Base-by-base conservation (phyloP, 2,888 invertebrate species). In the Cataglyphis rosenhaueri region DNA sequence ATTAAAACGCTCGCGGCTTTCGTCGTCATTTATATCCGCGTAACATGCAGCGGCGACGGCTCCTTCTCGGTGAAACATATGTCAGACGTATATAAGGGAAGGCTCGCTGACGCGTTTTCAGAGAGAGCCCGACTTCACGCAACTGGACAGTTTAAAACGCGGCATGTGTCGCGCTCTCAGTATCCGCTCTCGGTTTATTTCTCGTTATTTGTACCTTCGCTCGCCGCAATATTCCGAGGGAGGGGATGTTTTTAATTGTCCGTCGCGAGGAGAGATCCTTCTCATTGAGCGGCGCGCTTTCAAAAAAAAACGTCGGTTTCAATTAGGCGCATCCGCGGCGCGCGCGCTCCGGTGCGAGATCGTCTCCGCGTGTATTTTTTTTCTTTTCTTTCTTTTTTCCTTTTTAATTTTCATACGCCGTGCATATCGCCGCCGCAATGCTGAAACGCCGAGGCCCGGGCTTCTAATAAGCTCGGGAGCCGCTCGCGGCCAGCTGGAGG, bases 1-100 rank as follows among this genome's bases (percentile, higher is more conserved):
- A 89, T 89, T 89, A 89, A 89, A 89, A 89, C 88, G 89, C 89
- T 89, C 86, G 83, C 89, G 88, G 87, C 84, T 88, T 86, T 85
- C 78, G 82, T 83, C 87, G 83, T 84, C 84, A 84, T 86, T 87
- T 86, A 81, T 85, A 82, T 44, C 32, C 48, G 41, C 68, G 25
- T 62, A 38, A 38, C 70, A 48, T 12, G 68, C 44, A 4, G 25
- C 64, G 61, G 35, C 44, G 8, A 18, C 64, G 61, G 35, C 52
- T 64, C 18, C 52, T 64, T 41, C 41, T 10, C 52, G 68, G 71
- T 38, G 57, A 71, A 82, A 78, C 70, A 70, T 8, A 52, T 70
- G 57, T 79, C 70, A 70, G 78, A n/a, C 59, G 57, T 55, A 38
- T 32, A 9, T 32, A 9, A 10, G 1, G 38, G 9, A 41, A 76